Evolutionary conservation across 2,888 invertebrate genomes (phyloP).

Genomic region (Agrotis clavis): DNA sequence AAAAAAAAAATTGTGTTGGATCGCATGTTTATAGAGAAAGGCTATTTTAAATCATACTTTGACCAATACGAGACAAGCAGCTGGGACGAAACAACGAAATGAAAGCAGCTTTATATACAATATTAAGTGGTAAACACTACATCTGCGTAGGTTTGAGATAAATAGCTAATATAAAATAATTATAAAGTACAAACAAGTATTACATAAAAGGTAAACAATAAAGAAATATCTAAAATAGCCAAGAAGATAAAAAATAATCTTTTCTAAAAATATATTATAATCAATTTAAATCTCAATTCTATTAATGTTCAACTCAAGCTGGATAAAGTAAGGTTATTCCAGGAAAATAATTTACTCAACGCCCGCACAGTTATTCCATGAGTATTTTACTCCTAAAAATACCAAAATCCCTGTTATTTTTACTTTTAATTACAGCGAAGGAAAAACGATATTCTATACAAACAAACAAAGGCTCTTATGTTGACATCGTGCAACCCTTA

Average conservation of each 20-base stretch:
- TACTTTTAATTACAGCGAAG: slow-evolving; percentile 47
- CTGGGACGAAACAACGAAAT: no score
- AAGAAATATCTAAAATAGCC: not conserved
- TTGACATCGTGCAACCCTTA: slow-evolving; percentile 71
- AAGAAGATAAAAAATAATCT: not conserved
- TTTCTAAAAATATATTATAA: not conserved
- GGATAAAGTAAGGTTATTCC: not conserved
- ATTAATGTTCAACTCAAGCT: not conserved
- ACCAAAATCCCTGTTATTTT: slow-evolving; percentile 25
- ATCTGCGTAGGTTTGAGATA: no score
- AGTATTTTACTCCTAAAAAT: slow-evolving; percentile 10
- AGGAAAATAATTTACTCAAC: not conserved
- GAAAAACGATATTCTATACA: slow-evolving; percentile 54
- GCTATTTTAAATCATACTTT: no score
- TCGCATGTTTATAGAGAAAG: no score
- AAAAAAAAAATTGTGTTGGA: no score
- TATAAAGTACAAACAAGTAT: not conserved
- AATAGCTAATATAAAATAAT: no score
- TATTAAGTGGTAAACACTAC: no score
- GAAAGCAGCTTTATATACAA: no score
- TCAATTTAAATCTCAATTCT: not conserved
- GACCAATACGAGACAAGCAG: no score
- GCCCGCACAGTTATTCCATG: not conserved
- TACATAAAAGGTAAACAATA: not conserved
- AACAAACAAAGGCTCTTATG: slow-evolving; percentile 64